Evolutionary conservation across 2,888 invertebrate species (phyloP), one percentile per base, ranked within the genome.

Genomic region (Eudasyphora cyanicolor): DNA sequence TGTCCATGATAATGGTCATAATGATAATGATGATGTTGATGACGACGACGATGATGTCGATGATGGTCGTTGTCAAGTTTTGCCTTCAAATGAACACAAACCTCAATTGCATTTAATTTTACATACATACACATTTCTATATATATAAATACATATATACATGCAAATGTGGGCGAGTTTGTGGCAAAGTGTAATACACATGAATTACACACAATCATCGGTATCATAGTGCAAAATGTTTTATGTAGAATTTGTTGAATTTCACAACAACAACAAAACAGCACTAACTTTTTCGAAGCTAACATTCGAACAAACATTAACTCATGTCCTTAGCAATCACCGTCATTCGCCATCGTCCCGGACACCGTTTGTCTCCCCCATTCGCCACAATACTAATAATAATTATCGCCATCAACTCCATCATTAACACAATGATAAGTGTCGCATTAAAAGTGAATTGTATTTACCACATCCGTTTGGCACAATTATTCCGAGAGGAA

Each of bases 401-500:
- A 69, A 77, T 79, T n/a, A n/a, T n/a, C n/a, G n/a, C n/a, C n/a
- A n/a, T n/a, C n/a, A n/a, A n/a, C n/a, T n/a, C n/a, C n/a, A n/a
- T n/a, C 69, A 83, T 75, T 70, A 81, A 78, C 80, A 81, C 73
- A 75, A 75, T 79, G 82, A 85, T 85, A 79, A 82, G 84, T 85
- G 82, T 81, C 79, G 80, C 70, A 82, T 85, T 85, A 85, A 84
- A 84, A 82, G 69, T 71, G 77, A 82, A 78, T 82, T 82, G 75
- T 82, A 71, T 82, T 78, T 83, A 80, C 78, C 80, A 82, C 77
- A 85, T 76, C 82, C 73, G 76, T 82, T n/a, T 85, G 74, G 75
- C 82, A 80, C 82, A 80, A 71, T 81, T 80, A 64, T 35, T 45
- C 29, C 29, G 64, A 32, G 19, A 57, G 4, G 19, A 42, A 24